phyloP scores from a whole-genome alignment of 2,113 vertebrate species.

The Oncorhynchus gorbuscha region DNA sequence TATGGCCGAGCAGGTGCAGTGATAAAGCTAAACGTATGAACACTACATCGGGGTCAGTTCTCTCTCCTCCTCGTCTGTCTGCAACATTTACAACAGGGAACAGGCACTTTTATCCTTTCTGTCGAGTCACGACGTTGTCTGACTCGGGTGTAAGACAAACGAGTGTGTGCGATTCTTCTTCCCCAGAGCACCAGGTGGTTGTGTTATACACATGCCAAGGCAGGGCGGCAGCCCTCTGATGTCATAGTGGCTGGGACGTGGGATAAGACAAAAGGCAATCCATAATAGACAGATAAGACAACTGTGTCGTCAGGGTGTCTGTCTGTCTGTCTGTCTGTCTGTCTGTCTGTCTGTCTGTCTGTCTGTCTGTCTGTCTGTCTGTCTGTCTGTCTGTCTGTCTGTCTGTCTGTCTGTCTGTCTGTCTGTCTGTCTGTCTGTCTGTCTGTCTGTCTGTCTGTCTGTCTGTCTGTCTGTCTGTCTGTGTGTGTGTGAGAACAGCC shows the following conservation, averaged over 20 bases:
- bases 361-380: background rate
- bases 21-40: slow-evolving; percentile 69
- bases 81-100: slow-evolving; percentile 30
- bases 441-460: background rate
- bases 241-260: background rate
- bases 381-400: background rate
- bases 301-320: background rate
- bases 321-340: background rate
- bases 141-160: background rate
- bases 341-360: background rate
- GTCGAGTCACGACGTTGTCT: background rate
- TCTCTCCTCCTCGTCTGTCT: slow-evolving; percentile 29
- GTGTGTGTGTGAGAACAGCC: background rate
- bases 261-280: background rate
- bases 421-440: background rate
- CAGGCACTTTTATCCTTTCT: background rate
- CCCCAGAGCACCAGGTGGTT: background rate
- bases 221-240: background rate
- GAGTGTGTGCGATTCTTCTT: background rate
- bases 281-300: background rate
- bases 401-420: background rate
- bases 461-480: background rate
- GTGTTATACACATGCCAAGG: background rate
- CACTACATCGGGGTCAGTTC: slow-evolving; percentile 54
- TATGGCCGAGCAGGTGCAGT: slow-evolving; percentile 78